phyloP scores from a whole-genome alignment of 2,888 invertebrate species.

The Gastracanthus pulcherrimus region DNA sequence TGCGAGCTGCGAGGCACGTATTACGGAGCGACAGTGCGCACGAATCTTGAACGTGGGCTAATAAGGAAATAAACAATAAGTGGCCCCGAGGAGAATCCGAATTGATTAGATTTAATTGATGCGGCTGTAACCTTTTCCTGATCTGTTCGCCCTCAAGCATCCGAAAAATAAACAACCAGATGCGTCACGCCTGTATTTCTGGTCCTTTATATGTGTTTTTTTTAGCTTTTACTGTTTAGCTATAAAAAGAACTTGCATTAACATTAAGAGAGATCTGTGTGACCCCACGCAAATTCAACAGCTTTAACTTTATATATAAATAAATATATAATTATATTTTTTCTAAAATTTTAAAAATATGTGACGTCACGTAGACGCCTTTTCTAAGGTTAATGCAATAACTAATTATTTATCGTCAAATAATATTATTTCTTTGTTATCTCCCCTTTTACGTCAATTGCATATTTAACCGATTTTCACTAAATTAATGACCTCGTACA shows the following conservation, averaged over 20 bases:
- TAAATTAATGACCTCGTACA: neutral
- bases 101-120: slow-evolving; percentile 57
- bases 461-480: neutral
- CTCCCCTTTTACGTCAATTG: neutral
- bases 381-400: neutral
- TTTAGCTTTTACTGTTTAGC: no score
- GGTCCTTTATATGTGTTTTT: no score
- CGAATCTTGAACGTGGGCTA: slow-evolving; percentile 43
- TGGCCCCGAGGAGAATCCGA: slow-evolving; percentile 38
- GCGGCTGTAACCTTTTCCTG: neutral
- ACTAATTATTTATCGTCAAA: neutral
- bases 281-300: no score
- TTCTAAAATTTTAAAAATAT: no score
- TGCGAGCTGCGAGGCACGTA: neutral
- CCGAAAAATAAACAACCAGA: no score
- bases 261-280: no score
- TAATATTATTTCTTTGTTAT: neutral
- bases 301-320: no score
- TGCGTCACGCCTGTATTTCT: neutral
- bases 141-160: no score
- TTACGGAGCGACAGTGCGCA: neutral
- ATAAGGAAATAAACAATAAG: slow-evolving; percentile 56
- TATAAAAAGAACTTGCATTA: no score
- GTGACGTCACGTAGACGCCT: no score
- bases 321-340: no score